Evolutionary conservation across 2,888 invertebrate species (phyloP).

Genomic region (Hyposoter didymator): DNA sequence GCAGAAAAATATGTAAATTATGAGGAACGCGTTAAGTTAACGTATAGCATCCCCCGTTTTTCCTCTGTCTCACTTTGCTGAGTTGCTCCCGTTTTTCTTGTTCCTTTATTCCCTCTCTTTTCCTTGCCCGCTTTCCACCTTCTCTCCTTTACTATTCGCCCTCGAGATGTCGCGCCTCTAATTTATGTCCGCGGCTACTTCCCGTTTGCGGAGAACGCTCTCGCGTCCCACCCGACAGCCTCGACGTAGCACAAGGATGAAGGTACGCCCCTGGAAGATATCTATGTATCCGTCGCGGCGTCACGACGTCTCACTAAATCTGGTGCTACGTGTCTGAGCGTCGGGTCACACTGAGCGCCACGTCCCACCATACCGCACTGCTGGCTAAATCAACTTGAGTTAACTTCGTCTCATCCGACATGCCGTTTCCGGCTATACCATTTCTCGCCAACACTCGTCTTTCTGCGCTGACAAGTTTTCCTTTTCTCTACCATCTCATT

Average conservation of each 20-base stretch:
- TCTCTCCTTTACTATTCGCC: conserved; percentile 65
- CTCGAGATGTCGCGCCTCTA: conserved; percentile 78
- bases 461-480: conserved; percentile 74
- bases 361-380: conserved; percentile 69
- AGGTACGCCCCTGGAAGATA: conserved; percentile 82
- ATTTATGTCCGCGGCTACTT: conserved; percentile 81
- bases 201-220: conserved; percentile 76
- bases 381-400: conserved; percentile 82
- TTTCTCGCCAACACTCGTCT: conserved; percentile 61
- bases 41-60: conserved; percentile 62
- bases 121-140: conserved; percentile 39
- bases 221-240: conserved; percentile 76
- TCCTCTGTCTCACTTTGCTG: conserved; percentile 59
- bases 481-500: conserved; percentile 62
- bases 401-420: conserved; percentile 82
- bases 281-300: conserved; percentile 83
- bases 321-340: conserved; percentile 82
- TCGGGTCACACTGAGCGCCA: conserved; percentile 67
- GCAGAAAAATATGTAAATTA: conserved; percentile 64
- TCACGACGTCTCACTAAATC: conserved; percentile 83
- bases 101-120: conserved; percentile 51
- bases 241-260: conserved; percentile 76
- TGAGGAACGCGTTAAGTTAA: conserved; percentile 64
- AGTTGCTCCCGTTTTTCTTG: conserved; percentile 65
- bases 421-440: conserved; percentile 79